Percentiles rank a stretch among this genome's conserved stretches.
These are phyloP conservation scores for Talpa occidentalis DNA, from an alignment of 2,113 vertebrate species.

Conservation along the genomic window DNA sequence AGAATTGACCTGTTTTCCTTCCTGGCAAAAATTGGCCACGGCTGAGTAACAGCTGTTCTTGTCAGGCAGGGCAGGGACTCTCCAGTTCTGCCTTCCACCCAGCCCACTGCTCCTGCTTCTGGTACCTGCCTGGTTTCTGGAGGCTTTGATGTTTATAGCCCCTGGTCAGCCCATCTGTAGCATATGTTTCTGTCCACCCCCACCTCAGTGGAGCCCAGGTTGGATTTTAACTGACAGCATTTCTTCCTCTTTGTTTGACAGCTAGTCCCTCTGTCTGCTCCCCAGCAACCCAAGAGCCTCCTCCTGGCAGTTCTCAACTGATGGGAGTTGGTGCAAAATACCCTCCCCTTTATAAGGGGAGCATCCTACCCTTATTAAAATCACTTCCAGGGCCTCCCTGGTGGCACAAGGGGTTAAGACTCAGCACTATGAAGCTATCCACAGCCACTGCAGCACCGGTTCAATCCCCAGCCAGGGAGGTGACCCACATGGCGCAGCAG, in stretches of 20 bases:
- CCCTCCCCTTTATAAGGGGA: too few relatives aligned
- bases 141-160: background rate
- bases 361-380: rapidly evolving
- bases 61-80: background rate
- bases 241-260: background rate
- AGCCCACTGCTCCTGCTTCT: background rate
- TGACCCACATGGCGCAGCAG: too few relatives aligned
- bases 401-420: too few relatives aligned
- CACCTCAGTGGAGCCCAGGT: background rate
- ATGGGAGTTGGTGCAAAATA: background rate
- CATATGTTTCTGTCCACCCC: background rate
- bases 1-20: background rate
- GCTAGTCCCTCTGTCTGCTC: background rate
- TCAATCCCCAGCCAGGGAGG: too few relatives aligned
- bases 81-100: background rate
- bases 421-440: too few relatives aligned
- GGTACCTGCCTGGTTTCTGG: background rate
- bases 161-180: background rate
- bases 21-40: background rate
- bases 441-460: too few relatives aligned
- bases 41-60: background rate
- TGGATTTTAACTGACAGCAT: background rate
- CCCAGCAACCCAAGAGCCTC: background rate
- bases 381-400: too few relatives aligned
- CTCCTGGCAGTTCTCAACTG: background rate